Percentiles rank a stretch among this genome's conserved stretches.
phyloP scores from a whole-genome alignment of 1,140 invertebrate species.

The Chironomus tepperi region DNA sequence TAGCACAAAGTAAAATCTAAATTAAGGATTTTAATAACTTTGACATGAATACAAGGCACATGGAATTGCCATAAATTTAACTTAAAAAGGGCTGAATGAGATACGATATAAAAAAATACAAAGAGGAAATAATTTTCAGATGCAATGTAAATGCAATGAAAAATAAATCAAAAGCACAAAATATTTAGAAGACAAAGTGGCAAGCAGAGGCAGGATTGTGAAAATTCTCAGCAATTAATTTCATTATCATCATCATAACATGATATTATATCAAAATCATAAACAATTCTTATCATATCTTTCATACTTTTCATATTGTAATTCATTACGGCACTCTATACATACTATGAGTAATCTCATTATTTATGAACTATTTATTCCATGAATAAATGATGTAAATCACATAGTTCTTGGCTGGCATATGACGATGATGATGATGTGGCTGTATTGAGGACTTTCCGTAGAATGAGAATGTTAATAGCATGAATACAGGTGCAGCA shows the following conservation, averaged over 20 bases:
- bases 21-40: background rate
- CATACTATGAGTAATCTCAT: background rate
- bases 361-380: background rate
- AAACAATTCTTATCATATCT: background rate
- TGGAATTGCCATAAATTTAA: background rate
- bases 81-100: background rate
- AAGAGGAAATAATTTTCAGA: constrained; percentile 14
- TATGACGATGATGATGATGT: background rate
- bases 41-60: background rate
- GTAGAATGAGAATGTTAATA: background rate
- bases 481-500: background rate
- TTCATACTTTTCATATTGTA: background rate
- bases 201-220: background rate
- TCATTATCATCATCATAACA: no score
- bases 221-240: background rate
- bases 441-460: background rate
- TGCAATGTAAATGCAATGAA: background rate
- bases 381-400: background rate
- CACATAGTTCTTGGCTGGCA: background rate
- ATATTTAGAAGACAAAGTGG: background rate
- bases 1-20: background rate
- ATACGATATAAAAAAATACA: background rate
- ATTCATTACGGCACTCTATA: background rate
- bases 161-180: background rate
- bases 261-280: background rate